These are phyloP conservation scores for Rhogogaster chlorosoma DNA, from an alignment of 2,888 invertebrate species.

Conservation along the genomic window DNA sequence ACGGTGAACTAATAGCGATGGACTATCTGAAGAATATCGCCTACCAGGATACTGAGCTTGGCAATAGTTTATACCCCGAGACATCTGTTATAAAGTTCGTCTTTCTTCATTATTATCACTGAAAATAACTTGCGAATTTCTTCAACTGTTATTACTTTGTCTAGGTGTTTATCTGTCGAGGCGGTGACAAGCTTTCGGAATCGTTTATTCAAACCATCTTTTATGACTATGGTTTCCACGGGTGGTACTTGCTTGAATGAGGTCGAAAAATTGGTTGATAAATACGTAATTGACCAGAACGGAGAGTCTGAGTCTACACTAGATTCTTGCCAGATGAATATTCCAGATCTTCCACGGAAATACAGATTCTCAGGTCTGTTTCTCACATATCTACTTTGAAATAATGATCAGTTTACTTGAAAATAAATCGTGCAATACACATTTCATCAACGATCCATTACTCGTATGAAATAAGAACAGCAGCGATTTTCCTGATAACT, in stretches of 20 bases:
- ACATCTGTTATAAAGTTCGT: slow-evolving; percentile 61
- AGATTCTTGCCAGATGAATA: background rate
- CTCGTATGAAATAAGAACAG: background rate
- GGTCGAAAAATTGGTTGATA: slow-evolving; percentile 56
- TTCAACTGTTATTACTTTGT: background rate
- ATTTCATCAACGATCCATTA: background rate
- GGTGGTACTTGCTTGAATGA: slow-evolving; percentile 62
- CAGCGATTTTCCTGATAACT: background rate
- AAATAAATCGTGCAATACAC: background rate
- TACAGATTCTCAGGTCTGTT: background rate
- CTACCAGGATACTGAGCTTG: slow-evolving; percentile 79
- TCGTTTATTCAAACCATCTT: slow-evolving; percentile 60
- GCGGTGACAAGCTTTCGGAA: slow-evolving; percentile 60
- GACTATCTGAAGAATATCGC: slow-evolving; percentile 79
- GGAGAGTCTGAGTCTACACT: background rate
- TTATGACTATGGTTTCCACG: slow-evolving; percentile 63
- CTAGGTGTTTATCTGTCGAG: slow-evolving; percentile 59
- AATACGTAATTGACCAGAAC: slow-evolving; percentile 45
- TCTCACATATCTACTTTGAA: background rate
- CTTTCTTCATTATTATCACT: background rate
- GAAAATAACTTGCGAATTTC: background rate
- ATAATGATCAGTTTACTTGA: background rate
- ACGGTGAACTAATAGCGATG: slow-evolving; percentile 75
- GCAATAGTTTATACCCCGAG: slow-evolving; percentile 71
- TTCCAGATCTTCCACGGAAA: background rate